These are phyloP conservation scores for Yoshiicerus persimilis DNA, from an alignment of 1,140 invertebrate genomes.

Conservation along the genomic window DNA sequence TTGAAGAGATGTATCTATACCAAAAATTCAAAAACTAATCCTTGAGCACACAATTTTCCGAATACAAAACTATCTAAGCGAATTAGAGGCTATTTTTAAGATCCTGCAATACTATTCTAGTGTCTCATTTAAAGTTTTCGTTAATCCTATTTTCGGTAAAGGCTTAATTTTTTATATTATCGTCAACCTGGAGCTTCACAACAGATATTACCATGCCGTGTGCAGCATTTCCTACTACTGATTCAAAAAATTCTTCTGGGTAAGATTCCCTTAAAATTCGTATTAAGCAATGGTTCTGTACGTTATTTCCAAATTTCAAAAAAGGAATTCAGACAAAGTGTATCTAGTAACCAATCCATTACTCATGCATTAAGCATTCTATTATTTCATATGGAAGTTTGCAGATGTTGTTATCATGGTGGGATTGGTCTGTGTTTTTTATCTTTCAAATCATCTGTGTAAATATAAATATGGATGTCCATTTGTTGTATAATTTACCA, in stretches of 20 bases:
- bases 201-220: conserved; percentile 30
- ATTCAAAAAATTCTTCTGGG: conserved; percentile 34
- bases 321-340: too few species aligned
- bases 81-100: too few species aligned
- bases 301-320: neutral
- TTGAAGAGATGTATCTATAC: too few species aligned
- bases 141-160: too few species aligned
- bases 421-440: neutral
- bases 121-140: neutral
- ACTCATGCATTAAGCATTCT: too few species aligned
- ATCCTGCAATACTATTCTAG: neutral
- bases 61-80: neutral
- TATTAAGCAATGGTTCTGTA: too few species aligned
- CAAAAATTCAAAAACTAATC: neutral
- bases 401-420: too few species aligned
- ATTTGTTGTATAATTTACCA: neutral
- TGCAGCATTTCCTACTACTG: conserved; percentile 26
- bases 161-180: neutral
- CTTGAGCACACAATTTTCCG: neutral
- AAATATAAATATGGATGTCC: neutral
- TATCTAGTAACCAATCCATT: too few species aligned
- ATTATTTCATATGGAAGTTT: too few species aligned
- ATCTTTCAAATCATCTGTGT: neutral
- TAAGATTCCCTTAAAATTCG: neutral
- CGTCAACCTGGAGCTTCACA: neutral